Percentiles rank a stretch among this genome's conserved stretches.
Evolutionary conservation across 2,797 vertebrate genomes (phyloP).

Genomic region (Antrozous pallidus): DNA sequence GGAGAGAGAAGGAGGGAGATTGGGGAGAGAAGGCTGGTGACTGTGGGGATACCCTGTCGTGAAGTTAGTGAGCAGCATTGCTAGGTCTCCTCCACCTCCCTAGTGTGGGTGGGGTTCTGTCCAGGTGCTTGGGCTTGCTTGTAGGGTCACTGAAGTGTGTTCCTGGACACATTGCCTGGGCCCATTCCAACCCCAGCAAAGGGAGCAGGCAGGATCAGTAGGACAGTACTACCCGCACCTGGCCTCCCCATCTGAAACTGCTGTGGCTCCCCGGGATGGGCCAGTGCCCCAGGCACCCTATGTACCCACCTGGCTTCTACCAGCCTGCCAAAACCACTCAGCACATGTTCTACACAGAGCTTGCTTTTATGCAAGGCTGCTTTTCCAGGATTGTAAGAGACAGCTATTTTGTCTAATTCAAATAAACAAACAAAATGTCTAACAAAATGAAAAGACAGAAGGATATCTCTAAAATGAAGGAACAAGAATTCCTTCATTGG

Average conservation of each 20-base stretch:
- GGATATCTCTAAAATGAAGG: not conserved
- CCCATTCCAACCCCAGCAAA: not conserved
- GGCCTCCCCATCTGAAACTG: not conserved
- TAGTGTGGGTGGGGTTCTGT: not conserved
- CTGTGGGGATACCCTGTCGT: not conserved
- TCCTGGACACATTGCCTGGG: not conserved
- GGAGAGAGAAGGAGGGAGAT: not conserved
- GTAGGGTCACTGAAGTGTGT: not conserved
- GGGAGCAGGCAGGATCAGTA: not conserved
- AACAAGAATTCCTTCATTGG: not conserved
- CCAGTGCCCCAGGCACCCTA: too few species aligned
- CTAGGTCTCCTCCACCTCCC: not conserved
- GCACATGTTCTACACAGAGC: not conserved
- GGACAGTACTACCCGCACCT: not conserved
- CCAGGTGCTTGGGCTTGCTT: not conserved
- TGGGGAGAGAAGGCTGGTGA: not conserved
- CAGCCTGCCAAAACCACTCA: not conserved
- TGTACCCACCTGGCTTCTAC: not conserved
- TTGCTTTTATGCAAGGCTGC: too few species aligned
- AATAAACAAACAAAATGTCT: not conserved
- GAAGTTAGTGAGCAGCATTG: not conserved
- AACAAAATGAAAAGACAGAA: not conserved
- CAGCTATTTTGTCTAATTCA: not conserved
- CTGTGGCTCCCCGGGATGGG: not conserved
- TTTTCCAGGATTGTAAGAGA: not conserved